These are phyloP conservation scores for Anser brachyrhynchus DNA, from an alignment of 2,113 vertebrate genomes.

Conservation along the genomic window DNA sequence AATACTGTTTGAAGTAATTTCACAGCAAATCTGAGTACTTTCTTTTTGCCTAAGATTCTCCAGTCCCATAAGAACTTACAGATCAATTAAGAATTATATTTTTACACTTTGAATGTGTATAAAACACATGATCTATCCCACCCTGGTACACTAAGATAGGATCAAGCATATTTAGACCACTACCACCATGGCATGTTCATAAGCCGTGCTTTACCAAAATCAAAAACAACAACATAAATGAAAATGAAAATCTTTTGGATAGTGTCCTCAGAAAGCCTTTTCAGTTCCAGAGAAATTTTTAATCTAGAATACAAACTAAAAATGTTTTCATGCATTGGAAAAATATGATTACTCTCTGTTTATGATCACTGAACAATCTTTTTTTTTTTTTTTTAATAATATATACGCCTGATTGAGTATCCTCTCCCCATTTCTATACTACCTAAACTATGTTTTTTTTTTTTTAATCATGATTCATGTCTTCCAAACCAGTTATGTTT, in stretches of 20 bases:
- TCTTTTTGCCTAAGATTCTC: neutral
- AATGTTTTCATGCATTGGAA: neutral
- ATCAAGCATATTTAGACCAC: neutral
- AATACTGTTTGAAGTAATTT: neutral
- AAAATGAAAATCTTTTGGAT: neutral
- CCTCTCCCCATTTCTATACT: neutral
- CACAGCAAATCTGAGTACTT: neutral
- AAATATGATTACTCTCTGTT: neutral
- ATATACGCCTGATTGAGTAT: neutral
- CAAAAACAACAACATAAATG: neutral
- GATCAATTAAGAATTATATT: neutral
- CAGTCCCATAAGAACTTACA: neutral
- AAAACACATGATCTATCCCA: neutral
- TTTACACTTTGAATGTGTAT: neutral
- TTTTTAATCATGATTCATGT: neutral
- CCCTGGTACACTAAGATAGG: rapidly evolving
- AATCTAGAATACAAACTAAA: neutral
- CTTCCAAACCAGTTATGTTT: neutral
- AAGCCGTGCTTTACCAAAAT: neutral
- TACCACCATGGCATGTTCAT: neutral
- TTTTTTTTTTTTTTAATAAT: neutral
- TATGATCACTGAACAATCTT: neutral
- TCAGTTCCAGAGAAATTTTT: neutral
- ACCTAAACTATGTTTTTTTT: neutral
- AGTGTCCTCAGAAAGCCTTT: neutral